Evolutionary conservation across 2,797 vertebrate species (phyloP).

Genomic region (Chaetodon trifasciatus): DNA sequence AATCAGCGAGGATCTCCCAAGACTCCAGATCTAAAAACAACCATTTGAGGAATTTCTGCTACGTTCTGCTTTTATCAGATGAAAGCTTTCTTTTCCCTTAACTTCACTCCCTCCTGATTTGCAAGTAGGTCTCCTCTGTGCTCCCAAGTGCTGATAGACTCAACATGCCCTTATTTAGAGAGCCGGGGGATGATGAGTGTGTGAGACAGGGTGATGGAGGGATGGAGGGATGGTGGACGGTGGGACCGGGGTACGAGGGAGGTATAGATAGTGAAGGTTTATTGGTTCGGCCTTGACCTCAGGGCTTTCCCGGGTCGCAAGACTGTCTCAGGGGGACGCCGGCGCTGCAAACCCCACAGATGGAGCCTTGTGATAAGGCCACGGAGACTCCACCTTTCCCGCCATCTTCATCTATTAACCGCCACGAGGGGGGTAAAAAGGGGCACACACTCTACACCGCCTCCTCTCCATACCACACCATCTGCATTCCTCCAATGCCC

Average conservation of each 20-base stretch:
- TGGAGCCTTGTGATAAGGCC: slow-evolving; percentile 71
- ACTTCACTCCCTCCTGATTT: slow-evolving; percentile 36
- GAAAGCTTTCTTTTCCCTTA: slow-evolving; percentile 59
- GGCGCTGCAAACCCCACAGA: slow-evolving; percentile 54
- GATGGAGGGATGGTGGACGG: slow-evolving; percentile 47
- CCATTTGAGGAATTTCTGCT: slow-evolving; percentile 54
- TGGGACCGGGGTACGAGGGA: slow-evolving; percentile 53
- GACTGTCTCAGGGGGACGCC: slow-evolving; percentile 60
- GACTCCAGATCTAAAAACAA: slow-evolving; percentile 54
- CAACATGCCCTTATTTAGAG: slow-evolving; percentile 84
- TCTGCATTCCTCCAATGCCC: slow-evolving; percentile 75
- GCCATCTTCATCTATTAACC: slow-evolving; percentile 51
- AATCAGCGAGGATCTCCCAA: slow-evolving; percentile 34
- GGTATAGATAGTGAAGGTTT: slow-evolving; percentile 72
- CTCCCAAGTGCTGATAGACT: slow-evolving; percentile 72
- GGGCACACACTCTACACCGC: slow-evolving; percentile 22
- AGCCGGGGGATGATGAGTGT: slow-evolving; percentile 46
- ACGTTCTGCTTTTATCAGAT: slow-evolving; percentile 73
- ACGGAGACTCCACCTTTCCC: slow-evolving; percentile 35
- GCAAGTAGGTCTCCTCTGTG: slow-evolving; percentile 42
- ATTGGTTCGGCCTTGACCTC: slow-evolving; percentile 79
- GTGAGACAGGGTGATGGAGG: slow-evolving; percentile 47
- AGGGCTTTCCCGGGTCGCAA: slow-evolving; percentile 54
- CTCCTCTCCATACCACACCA: slow-evolving; percentile 38
- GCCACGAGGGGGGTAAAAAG: slow-evolving; percentile 37